Percentiles rank a stretch among this genome's conserved stretches.
phyloP scores from a whole-genome alignment of 2,888 invertebrate species.

The Nemoura dubitans region DNA sequence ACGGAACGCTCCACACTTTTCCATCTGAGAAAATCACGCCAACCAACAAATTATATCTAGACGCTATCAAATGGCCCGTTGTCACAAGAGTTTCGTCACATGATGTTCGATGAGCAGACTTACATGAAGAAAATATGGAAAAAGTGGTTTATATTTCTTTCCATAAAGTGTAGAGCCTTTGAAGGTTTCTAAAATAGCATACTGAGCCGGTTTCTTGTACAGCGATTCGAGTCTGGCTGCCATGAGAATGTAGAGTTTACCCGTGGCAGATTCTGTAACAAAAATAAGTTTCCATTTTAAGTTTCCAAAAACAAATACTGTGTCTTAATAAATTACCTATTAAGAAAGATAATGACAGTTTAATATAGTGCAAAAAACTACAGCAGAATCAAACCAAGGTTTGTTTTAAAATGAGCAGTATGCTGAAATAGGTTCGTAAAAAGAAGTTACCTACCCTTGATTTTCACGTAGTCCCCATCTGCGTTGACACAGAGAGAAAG shows the following conservation, averaged over 20 bases:
- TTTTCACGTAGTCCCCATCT: conserved; percentile 82
- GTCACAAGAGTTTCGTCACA: background rate
- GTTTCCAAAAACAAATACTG: no score
- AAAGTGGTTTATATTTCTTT: conserved; percentile 84
- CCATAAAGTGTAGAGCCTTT: conserved; percentile 82
- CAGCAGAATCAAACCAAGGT: conserved; percentile 22
- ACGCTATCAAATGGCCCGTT: background rate
- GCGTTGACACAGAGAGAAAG: conserved; percentile 94
- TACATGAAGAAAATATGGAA: conserved; percentile 82
- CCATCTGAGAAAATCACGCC: conserved; percentile 53
- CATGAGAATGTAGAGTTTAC: conserved; percentile 82
- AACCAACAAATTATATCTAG: conserved; percentile 17
- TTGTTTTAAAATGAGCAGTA: background rate
- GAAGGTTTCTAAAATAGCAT: conserved; percentile 80
- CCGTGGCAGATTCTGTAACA: conserved; percentile 60
- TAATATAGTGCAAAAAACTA: no score
- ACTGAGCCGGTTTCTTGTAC: conserved; percentile 82
- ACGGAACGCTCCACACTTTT: conserved; percentile 74
- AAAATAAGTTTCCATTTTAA: no score
- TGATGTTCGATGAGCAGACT: conserved; percentile 50
- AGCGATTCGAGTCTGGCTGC: conserved; percentile 81
- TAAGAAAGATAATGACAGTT: no score
- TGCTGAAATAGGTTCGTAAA: background rate
- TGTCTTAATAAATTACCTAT: no score
- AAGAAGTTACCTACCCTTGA: conserved; percentile 65